These are phyloP conservation scores for Drosophila pseudotakahashii DNA, from an alignment of 2,888 invertebrate species.

Conservation along the genomic window DNA sequence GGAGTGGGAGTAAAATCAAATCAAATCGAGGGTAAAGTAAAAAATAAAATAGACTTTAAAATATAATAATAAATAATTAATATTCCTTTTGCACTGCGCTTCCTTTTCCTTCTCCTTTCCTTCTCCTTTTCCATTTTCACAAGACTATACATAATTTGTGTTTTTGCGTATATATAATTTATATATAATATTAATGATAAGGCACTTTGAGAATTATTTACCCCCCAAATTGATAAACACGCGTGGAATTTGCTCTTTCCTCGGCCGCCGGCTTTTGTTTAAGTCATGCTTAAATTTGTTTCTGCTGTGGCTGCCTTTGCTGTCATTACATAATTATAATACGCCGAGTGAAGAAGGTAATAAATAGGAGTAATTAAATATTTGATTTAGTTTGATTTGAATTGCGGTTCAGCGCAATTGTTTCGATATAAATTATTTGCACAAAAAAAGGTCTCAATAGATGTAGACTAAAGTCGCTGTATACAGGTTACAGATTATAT, in stretches of 20 bases:
- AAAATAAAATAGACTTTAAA: slow-evolving; percentile 60
- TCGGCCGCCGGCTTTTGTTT: not conserved
- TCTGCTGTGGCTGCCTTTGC: not conserved
- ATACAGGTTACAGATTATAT: slow-evolving; percentile 4
- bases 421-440: slow-evolving; percentile 33
- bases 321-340: slow-evolving; percentile 9
- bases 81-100: slow-evolving; percentile 49
- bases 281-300: slow-evolving; percentile 23
- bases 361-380: slow-evolving; percentile 35
- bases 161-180: slow-evolving; percentile 32
- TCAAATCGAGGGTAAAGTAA: slow-evolving; percentile 44
- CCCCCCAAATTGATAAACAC: slow-evolving; percentile 39
- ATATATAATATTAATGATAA: slow-evolving; percentile 69
- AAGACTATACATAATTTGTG: slow-evolving; percentile 41
- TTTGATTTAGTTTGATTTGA: slow-evolving; percentile 25
- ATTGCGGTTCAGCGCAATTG: slow-evolving; percentile 4
- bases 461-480: slow-evolving; percentile 4
- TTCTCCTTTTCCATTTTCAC: slow-evolving; percentile 21
- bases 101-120: slow-evolving; percentile 1
- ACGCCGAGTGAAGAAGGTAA: slow-evolving; percentile 17
- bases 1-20: slow-evolving; percentile 20
- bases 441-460: slow-evolving; percentile 16
- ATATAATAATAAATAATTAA: slow-evolving; percentile 71
- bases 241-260: slow-evolving; percentile 14
- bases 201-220: slow-evolving; percentile 81